Conservation (phyloP, 1,140 invertebrate species). For the Pemphigus obesinymphae region DNA sequence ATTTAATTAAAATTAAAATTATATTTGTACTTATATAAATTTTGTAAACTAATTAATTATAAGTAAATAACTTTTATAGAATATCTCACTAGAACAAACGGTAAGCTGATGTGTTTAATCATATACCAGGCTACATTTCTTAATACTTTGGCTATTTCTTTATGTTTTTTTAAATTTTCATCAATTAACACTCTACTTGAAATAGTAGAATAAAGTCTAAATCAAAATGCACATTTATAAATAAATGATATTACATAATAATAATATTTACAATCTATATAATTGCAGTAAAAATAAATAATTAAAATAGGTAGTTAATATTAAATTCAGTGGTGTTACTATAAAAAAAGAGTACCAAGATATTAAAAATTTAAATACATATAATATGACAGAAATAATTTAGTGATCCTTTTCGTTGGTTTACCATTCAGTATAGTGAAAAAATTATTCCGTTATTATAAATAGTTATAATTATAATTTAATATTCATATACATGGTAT, state of each 20-base stretch:
- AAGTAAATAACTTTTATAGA: too few relatives aligned
- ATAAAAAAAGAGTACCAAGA: not conserved
- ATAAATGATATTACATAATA: too few relatives aligned
- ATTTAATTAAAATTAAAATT: not conserved
- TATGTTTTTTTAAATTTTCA: not conserved
- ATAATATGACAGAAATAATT: too few relatives aligned
- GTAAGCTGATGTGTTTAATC: not conserved
- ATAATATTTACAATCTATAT: not conserved
- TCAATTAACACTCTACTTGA: not conserved
- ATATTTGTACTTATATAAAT: not conserved
- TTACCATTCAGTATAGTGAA: too few relatives aligned
- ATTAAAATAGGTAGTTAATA: not conserved
- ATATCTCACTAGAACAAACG: constrained; percentile 20
- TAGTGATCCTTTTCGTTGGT: too few relatives aligned
- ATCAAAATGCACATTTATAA: not conserved
- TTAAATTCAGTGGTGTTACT: not conserved
- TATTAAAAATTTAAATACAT: not conserved
- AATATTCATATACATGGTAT: too few relatives aligned
- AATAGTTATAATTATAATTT: too few relatives aligned
- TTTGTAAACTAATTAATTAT: not conserved
- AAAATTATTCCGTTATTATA: too few relatives aligned
- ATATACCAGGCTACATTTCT: constrained; percentile 22
- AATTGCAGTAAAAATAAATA: not conserved
- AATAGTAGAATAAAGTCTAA: constrained; percentile 29
- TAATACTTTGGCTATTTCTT: not conserved